Conservation (phyloP, 2,888 invertebrate species). For the Diabrotica balteata region DNA sequence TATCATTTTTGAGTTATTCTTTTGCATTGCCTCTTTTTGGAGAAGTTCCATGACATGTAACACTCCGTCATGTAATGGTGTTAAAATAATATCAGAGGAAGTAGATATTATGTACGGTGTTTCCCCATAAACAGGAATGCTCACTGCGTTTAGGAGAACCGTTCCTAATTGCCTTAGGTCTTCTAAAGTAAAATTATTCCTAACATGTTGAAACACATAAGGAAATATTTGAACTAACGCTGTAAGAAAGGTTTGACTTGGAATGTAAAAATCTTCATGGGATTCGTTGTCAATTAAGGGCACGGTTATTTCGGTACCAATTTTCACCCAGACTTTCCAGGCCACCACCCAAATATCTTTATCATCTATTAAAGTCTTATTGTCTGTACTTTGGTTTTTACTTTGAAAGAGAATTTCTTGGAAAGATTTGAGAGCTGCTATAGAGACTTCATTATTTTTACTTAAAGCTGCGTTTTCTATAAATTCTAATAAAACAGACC, state of each 20-base stretch:
- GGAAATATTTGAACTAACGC: slow-evolving; percentile 96
- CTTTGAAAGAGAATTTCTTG: slow-evolving; percentile 88
- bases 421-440: slow-evolving; percentile 95
- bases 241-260: slow-evolving; percentile 92
- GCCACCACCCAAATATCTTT: slow-evolving; percentile 79
- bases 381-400: slow-evolving; percentile 61
- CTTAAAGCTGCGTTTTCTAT: slow-evolving; percentile 92
- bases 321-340: slow-evolving; percentile 88
- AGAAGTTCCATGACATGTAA: slow-evolving; percentile 87
- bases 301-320: slow-evolving; percentile 80
- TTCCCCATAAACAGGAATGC: slow-evolving; percentile 82
- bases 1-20: slow-evolving; percentile 67
- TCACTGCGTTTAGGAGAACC: slow-evolving; percentile 74
- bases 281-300: slow-evolving; percentile 62
- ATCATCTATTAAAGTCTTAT: slow-evolving; percentile 59
- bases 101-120: slow-evolving; percentile 78
- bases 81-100: slow-evolving; percentile 79
- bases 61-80: slow-evolving; percentile 84
- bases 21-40: slow-evolving; percentile 75
- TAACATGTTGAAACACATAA: slow-evolving; percentile 88
- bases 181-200: slow-evolving; percentile 67
- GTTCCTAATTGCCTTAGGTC: slow-evolving; percentile 82
- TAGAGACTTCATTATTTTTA: slow-evolving; percentile 93
- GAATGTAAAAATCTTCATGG: slow-evolving; percentile 76
- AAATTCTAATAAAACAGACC: slow-evolving; percentile 92